Conservation (phyloP, 2,888 invertebrate genomes). For the Lamproptera curius region DNA sequence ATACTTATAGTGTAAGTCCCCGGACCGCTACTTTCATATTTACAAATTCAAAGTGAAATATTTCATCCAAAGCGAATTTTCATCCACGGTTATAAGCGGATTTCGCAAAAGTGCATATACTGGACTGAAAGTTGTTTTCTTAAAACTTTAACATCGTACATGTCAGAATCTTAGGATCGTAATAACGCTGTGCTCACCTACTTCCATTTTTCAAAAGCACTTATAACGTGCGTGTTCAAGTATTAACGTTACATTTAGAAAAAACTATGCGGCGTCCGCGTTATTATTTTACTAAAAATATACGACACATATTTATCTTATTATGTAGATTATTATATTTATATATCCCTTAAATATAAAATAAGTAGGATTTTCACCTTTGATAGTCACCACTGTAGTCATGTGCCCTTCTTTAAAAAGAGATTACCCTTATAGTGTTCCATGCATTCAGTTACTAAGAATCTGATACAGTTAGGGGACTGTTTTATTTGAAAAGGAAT, state of each 20-base stretch:
- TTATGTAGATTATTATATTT: too few relatives aligned
- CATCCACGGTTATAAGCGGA: not conserved
- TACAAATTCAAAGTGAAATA: not conserved
- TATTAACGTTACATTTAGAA: not conserved
- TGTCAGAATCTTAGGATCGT: not conserved
- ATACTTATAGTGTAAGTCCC: too few relatives aligned
- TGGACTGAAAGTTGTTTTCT: not conserved
- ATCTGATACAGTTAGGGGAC: too few relatives aligned
- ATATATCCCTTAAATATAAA: too few relatives aligned
- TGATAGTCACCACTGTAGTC: too few relatives aligned
- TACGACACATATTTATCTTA: too few relatives aligned
- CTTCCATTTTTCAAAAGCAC: not conserved
- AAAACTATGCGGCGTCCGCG: not conserved
- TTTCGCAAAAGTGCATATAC: not conserved
- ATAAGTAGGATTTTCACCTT: too few relatives aligned
- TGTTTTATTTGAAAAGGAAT: not conserved
- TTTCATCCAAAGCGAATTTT: not conserved
- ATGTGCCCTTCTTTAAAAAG: too few relatives aligned
- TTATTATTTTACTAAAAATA: too few relatives aligned
- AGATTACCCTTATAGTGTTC: too few relatives aligned
- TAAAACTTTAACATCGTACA: conserved; percentile 2
- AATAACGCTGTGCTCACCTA: not conserved
- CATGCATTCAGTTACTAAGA: too few relatives aligned
- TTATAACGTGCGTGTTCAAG: not conserved
- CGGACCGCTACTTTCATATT: not conserved